Evolutionary conservation across 2,113 vertebrate genomes (phyloP).

Genomic region (Rhizomys pruinosus): DNA sequence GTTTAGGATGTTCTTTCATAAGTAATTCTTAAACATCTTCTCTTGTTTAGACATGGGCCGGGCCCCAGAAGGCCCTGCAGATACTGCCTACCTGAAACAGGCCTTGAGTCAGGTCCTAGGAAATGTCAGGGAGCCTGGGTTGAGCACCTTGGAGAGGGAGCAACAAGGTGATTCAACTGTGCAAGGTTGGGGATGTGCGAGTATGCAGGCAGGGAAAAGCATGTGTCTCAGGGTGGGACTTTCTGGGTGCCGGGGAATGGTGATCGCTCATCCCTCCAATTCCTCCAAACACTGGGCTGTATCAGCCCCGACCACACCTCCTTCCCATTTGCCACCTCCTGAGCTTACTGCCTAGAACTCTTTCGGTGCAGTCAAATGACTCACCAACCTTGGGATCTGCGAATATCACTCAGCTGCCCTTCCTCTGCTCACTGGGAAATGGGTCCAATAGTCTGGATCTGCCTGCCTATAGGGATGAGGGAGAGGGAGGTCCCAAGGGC

Average conservation of each 20-base stretch:
- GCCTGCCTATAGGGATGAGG: not conserved
- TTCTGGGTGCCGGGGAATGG: conserved; percentile 21
- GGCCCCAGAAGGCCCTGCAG: not conserved
- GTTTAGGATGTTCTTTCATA: not conserved
- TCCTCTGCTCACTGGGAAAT: conserved; percentile 8
- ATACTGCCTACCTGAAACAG: conserved; percentile 38
- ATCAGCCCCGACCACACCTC: not conserved
- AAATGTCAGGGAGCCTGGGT: not conserved
- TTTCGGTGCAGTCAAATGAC: not conserved
- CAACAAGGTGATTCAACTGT: conserved; percentile 44
- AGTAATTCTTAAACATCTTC: not conserved
- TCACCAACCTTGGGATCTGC: not conserved
- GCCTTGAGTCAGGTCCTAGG: conserved; percentile 59
- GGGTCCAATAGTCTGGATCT: not conserved
- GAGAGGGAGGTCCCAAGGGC: not conserved
- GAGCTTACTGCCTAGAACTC: conserved; percentile 16
- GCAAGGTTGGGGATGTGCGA: not conserved
- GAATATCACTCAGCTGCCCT: not conserved
- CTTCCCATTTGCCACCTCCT: not conserved
- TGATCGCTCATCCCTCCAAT: conserved; percentile 9
- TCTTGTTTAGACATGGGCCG: conserved; percentile 16
- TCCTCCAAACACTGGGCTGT: not conserved
- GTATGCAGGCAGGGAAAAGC: not conserved
- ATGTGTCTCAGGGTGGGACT: conserved; percentile 65
- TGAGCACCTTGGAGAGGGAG: not conserved